phyloP scores from a whole-genome alignment of 2,797 vertebrate species.

The Dicrostonyx torquatus region DNA sequence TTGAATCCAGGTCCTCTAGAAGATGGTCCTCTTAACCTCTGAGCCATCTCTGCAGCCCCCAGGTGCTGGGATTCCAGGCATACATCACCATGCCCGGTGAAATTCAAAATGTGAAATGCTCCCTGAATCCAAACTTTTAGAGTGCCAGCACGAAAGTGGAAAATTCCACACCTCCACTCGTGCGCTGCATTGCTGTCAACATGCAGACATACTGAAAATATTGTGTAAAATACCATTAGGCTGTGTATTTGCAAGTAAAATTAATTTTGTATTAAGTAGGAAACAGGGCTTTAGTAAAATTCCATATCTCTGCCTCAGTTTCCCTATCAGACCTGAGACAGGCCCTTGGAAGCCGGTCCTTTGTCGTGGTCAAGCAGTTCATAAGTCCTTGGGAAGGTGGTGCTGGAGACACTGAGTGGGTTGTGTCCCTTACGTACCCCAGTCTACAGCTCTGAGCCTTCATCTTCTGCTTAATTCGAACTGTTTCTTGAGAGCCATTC shows the following conservation, averaged over 20 bases:
- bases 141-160: background rate
- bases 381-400: background rate
- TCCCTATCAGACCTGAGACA: background rate
- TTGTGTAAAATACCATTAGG: background rate
- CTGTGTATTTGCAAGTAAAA: background rate
- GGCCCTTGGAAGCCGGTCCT: background rate
- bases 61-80: background rate
- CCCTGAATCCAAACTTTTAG: background rate
- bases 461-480: background rate
- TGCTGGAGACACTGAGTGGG: background rate
- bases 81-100: background rate
- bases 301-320: conserved; percentile 37
- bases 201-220: background rate
- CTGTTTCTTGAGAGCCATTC: background rate
- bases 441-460: background rate
- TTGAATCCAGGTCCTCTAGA: background rate
- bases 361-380: background rate
- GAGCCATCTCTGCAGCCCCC: background rate
- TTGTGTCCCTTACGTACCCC: background rate
- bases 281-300: conserved; percentile 24
- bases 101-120: background rate
- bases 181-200: background rate
- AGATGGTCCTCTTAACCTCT: background rate
- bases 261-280: background rate
- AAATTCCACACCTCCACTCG: background rate